Percentiles rank a stretch among this genome's conserved stretches.
These are phyloP conservation scores for Deilephila elpenor DNA, from an alignment of 2,888 invertebrate genomes.

Conservation along the genomic window DNA sequence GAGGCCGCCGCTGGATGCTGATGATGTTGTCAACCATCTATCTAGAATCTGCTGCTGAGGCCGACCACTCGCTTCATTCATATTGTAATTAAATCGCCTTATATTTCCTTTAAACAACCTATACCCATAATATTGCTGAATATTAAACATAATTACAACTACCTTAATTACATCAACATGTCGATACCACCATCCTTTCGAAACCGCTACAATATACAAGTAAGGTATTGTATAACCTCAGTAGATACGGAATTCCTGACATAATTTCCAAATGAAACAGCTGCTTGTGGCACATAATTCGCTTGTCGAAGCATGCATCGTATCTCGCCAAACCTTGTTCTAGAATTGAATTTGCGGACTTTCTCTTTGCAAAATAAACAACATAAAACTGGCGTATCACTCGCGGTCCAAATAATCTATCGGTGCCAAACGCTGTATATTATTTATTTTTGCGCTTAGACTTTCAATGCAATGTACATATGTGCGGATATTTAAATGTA, in stretches of 20 bases:
- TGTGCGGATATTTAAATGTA: slow-evolving; percentile 45
- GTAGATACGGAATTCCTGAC: neutral
- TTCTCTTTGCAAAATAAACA: slow-evolving; percentile 30
- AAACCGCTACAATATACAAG: neutral
- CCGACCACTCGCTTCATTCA: slow-evolving; percentile 47
- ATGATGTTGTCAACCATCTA: slow-evolving; percentile 35
- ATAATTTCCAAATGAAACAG: slow-evolving; percentile 1
- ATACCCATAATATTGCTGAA: slow-evolving; percentile 9
- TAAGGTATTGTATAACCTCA: neutral
- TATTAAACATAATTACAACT: neutral
- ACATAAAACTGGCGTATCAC: slow-evolving; percentile 28
- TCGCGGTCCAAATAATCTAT: slow-evolving; percentile 27
- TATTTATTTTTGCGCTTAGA: slow-evolving; percentile 32
- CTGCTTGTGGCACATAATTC: neutral
- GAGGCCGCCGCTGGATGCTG: slow-evolving; percentile 10
- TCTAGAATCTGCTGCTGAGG: slow-evolving; percentile 47
- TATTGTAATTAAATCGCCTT: slow-evolving; percentile 51
- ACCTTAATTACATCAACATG: too few species aligned
- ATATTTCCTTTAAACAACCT: slow-evolving; percentile 46
- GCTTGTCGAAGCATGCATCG: slow-evolving; percentile 11
- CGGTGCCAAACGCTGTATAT: slow-evolving; percentile 26
- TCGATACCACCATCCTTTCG: neutral
- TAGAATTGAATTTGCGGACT: slow-evolving; percentile 28
- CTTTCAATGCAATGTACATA: slow-evolving; percentile 23
- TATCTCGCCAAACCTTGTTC: slow-evolving; percentile 22